Evolutionary conservation across 2,888 invertebrate genomes (phyloP), one percentile per base, ranked within the genome.

Genomic region (Druceiella hillmani): DNA sequence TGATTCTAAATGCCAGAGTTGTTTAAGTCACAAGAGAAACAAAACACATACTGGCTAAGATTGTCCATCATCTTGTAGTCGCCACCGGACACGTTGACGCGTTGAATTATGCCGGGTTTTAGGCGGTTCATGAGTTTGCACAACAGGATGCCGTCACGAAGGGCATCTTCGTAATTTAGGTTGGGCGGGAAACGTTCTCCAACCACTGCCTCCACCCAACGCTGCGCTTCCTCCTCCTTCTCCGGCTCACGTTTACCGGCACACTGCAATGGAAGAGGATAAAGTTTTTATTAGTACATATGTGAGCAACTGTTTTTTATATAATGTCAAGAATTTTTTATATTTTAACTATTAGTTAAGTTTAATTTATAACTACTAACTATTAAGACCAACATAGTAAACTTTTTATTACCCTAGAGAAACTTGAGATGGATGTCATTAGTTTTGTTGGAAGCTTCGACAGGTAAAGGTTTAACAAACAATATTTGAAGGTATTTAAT

Each of bases 61-160:
- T 95, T 95, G 58, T 95, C 94, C 93, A 95, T 94, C 76, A 89
- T 84, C 59, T 93, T 94, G 74, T 95, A 95, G 55, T 93, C 92
- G 3, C 91, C 90, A 4, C 87, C 87, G 1, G 80, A 78, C 15
- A 80, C 74, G 64, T 92, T 91, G 56, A 94, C 81, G 62, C 86
- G 90, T 47, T 80, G 74, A 54, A 93, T 81, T 54, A 83, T 77
- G 34, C 92, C 93, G 0, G 93, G 92, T 54, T 81, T 75, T 10
- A 95, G 74, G 50, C 83, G 79, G 70, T 93, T 93, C 82, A 94
- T 93, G 50, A 94, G 67, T 56, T 85, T 86, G 74, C 92, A 93
- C 2, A 93, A 74, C 32, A 91, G 73, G 50, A 89, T 80, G 16
- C 92, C 92, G 58, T 92, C 84, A 24, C 88, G 76, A 9, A 93